Evolutionary conservation across 1,140 invertebrate species (phyloP), one percentile per base, ranked within the genome.

Genomic region (Drosophila virilis): DNA sequence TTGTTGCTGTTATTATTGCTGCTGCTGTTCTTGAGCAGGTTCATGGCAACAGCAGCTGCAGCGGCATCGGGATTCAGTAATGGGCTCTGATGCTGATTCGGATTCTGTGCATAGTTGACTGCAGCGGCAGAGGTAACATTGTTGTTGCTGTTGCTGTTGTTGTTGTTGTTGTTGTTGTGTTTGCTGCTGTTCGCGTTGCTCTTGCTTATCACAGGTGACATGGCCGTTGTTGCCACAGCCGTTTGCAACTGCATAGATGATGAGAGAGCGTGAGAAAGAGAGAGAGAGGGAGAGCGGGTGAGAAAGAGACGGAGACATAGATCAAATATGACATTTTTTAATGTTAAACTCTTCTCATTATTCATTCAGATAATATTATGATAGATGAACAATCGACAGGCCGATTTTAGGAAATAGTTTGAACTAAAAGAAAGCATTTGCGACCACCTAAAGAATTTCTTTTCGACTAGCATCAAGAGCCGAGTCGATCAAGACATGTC

Each of bases 161-260:
- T 42, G 17, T 38, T 46, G 35, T 37, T 58, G 32, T 37, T 42
- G 17, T 38, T 46, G 35, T 37, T 58, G 32, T 37, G 46, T 33
- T 22, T 50, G 17, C 8, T 28, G 60, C n/a, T 68, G 37, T 45
- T 65, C 12, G 62, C 52, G 64, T 68, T 69, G 70, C 78, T 78
- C 77, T 86, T 86, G 69, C 48, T 85, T 85, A 85, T 85, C 82
- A 85, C 82, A 85, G 82, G 50, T 86, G 80, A 85, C 64, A 74
- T 64, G 51, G 69, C 50, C 62, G 65, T 73, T 52, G 62, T 66
- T 40, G 60, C 40, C 28, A 46, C 35, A 37, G 43, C 52, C 5
- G 38, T 50, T 51, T 61, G 57, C 42, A 67, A 35, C 70, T 77
- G 57, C 38, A 52, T 42, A 15, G 22, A 52, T 54, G 17, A 32